These are phyloP conservation scores for Stegastes partitus DNA, from an alignment of 2,113 vertebrate genomes.

Conservation along the genomic window DNA sequence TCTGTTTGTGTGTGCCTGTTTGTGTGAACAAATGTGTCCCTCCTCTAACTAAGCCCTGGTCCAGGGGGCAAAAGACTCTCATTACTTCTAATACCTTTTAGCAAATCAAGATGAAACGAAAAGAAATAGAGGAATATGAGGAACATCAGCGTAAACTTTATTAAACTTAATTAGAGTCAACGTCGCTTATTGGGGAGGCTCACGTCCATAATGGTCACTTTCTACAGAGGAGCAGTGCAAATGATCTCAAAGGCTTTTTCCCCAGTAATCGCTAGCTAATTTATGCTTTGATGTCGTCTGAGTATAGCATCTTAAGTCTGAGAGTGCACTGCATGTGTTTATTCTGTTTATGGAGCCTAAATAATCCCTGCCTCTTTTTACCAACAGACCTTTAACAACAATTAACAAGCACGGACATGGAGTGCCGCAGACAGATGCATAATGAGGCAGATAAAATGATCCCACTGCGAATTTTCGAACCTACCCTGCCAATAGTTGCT, in stretches of 20 bases:
- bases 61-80: constrained; percentile 82
- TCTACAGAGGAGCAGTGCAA: constrained; percentile 73
- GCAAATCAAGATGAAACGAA: constrained; percentile 85
- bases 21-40: constrained; percentile 73
- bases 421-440: constrained; percentile 76
- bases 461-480: constrained; percentile 68
- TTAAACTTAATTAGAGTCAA: constrained; percentile 89
- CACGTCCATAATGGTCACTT: constrained; percentile 80
- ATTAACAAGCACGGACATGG: constrained; percentile 82
- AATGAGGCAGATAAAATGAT: constrained; percentile 81
- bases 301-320: constrained; percentile 77
- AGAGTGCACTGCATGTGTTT: constrained; percentile 80
- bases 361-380: constrained; percentile 84
- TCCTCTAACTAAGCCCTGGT: constrained; percentile 77
- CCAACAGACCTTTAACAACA: constrained; percentile 86
- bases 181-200: constrained; percentile 77
- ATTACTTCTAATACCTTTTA: constrained; percentile 85
- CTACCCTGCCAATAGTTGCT: constrained; percentile 49
- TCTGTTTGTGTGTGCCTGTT: constrained; percentile 48
- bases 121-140: constrained; percentile 73
- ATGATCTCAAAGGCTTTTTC: constrained; percentile 85
- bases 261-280: constrained; percentile 82
- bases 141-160: constrained; percentile 82
- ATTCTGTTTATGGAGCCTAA: constrained; percentile 84
- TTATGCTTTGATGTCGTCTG: constrained; percentile 86